Evolutionary conservation across 2,888 invertebrate genomes (phyloP), one percentile per base, ranked within the genome.

Genomic region (Phasia obesa): DNA sequence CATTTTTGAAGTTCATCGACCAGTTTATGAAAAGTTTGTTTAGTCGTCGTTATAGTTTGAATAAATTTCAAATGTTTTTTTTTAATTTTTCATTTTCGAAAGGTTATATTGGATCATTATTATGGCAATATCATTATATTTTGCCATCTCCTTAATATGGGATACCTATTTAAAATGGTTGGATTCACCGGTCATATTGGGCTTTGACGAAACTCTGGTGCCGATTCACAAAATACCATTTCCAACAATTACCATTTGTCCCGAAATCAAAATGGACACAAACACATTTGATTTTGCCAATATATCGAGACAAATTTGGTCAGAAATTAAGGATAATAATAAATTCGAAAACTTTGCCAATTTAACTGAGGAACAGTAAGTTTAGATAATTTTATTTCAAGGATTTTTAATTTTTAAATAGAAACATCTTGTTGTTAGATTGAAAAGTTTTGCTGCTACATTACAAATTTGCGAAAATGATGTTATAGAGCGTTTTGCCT

Each of bases 171-270:
- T 87, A 0, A 91, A 90, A 59, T 90, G 90, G 90, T 86, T 88
- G 81, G 88, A 88, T 5, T 87, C 90, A 0, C 90, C 91, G 0
- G 90, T 90, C 0, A 89, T 91, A 23, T 76, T 90, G 53, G 90
- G 90, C 15, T 91, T 91, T 13, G 90, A 90, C 38, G 90, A 90
- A 86, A 90, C 90, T 0, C 70, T 91, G 17, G 89, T 90, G 25
- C 90, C 90, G 0, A 89, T 91, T 21, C 87, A 89, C 64, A 88
- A 87, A 78, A 89, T 90, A 75, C 90, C 90, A 11, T 90, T 90
- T 85, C 90, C 90, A 13, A 91, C 90, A 0, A 87, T 90, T 3
- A 90, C 90, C 23, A 88, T 90, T 19, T 90, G 91, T n/a, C 90
- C 90, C 3, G 90, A 91, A 84, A 90, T 90, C 6, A 90, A 90